Base-by-base conservation (phyloP, 2,113 vertebrate genomes). In the Mellivora capensis region DNA sequence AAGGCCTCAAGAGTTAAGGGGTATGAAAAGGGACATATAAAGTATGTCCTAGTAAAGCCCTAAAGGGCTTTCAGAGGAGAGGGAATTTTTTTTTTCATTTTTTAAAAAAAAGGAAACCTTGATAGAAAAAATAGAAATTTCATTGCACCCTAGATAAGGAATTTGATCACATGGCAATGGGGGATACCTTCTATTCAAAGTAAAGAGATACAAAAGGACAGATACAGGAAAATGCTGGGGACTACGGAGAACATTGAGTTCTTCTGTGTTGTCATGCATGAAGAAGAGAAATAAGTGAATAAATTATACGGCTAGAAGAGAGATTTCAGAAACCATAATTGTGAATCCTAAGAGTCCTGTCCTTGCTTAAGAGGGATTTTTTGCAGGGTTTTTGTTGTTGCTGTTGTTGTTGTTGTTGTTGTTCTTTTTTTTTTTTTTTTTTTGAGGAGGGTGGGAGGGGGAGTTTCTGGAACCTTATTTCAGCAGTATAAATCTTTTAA, bases 361-460 rank as follows among this genome's bases (percentile, higher is more conserved):
- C 18, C 47, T 54, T 39, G 86, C 4, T 17, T 61, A 52, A 44
- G 9, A 90, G 7, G 8, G 20, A 54, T 67, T 81, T 34, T 71
- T 89, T 52, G 18, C 13, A 52, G 20, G 27, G 14, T 44, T 54
- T 67, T 64, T 18, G 52, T 54, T 18, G 17, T 52, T 52, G 15
- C 10, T 52, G 49, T 52, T 52, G 1, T 52, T 52, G 10, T 7
- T 17, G 17, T 34, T 7, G 0, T 20, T 57, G 7, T 6, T 57
- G n/a, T n/a, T n/a, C n/a, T 52, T 52, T 2, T 52, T 52, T 54
- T 17, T 7, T 57, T 31, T 5, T 62, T 13, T 29, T 2, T 69
- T 69, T 69, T 69, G 1, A 69, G 59, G 59, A 6, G 25, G 0
- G 1, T 3, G 4, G 15, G 9, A 7, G 12, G 6, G 8, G 11